Percentiles rank a stretch among this genome's conserved stretches.
Evolutionary conservation across 1,140 invertebrate genomes (phyloP).

Genomic region (Eulimnadia texana): DNA sequence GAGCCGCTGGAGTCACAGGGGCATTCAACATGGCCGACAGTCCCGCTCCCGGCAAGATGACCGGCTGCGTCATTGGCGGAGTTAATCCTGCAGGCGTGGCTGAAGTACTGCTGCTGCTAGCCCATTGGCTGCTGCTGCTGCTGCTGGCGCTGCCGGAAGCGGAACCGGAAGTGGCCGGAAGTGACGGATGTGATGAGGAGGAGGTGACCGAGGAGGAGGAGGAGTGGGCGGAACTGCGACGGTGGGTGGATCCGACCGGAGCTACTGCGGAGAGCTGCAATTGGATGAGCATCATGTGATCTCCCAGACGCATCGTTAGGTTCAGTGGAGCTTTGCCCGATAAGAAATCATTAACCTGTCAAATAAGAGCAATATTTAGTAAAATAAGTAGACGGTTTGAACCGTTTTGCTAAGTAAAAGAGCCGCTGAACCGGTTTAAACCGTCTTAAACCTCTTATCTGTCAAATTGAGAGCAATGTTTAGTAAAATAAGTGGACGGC

Average conservation of each 20-base stretch:
- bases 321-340: slow-evolving; percentile 85
- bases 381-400: too few relatives aligned
- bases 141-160: slow-evolving; percentile 10
- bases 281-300: slow-evolving; percentile 94
- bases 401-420: too few relatives aligned
- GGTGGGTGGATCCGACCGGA: slow-evolving; percentile 16
- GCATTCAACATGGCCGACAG: slow-evolving; percentile 16
- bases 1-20: slow-evolving; percentile 6
- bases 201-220: slow-evolving; percentile 15
- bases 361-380: slow-evolving; percentile 17
- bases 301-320: slow-evolving; percentile 81
- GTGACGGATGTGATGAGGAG: slow-evolving; percentile 11
- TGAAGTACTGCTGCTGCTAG: not conserved
- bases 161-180: slow-evolving; percentile 9
- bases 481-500: too few relatives aligned
- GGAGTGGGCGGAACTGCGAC: slow-evolving; percentile 14
- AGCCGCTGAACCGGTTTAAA: too few relatives aligned
- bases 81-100: too few relatives aligned
- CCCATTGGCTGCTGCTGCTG: not conserved
- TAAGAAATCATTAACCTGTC: slow-evolving; percentile 79
- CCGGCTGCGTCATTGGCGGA: not conserved
- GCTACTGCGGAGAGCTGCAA: slow-evolving; percentile 54
- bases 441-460: slow-evolving; percentile 92
- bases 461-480: slow-evolving; percentile 23
- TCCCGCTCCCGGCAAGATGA: not conserved